Evolutionary conservation across 2,888 invertebrate species (phyloP).

Genomic region (Pardosa pseudoannulata): DNA sequence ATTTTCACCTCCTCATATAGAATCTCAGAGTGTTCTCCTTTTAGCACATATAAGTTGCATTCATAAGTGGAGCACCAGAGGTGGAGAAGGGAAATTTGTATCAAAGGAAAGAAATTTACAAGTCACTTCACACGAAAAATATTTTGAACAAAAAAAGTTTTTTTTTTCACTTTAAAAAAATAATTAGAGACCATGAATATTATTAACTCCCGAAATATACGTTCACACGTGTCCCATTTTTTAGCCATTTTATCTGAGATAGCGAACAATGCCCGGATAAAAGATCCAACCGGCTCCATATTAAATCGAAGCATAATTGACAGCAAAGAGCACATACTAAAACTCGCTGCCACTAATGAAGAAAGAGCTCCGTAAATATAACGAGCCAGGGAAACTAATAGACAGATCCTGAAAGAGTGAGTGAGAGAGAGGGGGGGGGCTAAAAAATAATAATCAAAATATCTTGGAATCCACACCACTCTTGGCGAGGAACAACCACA

Average conservation of each 20-base stretch:
- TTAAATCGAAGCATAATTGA: constrained; percentile 29
- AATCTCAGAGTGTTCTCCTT: too few species aligned
- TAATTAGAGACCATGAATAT: constrained; percentile 12
- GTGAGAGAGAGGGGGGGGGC: not conserved
- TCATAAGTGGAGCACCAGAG: too few species aligned
- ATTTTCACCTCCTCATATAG: too few species aligned
- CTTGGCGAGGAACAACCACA: constrained; percentile 50
- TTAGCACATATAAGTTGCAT: too few species aligned
- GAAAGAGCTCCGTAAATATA: constrained; percentile 25
- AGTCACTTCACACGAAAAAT: too few species aligned
- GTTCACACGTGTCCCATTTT: not conserved
- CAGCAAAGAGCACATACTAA: constrained; percentile 34
- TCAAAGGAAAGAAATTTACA: too few species aligned
- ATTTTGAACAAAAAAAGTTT: too few species aligned
- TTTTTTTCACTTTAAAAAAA: not conserved
- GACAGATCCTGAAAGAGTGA: constrained; percentile 20
- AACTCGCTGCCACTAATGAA: constrained; percentile 29
- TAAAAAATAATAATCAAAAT: constrained; percentile 57
- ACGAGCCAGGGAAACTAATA: constrained; percentile 39
- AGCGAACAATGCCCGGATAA: not conserved
- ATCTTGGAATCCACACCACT: constrained; percentile 57
- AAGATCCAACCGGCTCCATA: constrained; percentile 7
- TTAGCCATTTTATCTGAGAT: not conserved
- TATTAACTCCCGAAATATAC: not conserved
- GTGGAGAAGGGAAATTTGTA: too few species aligned